Base-by-base conservation (phyloP, 1,140 invertebrate genomes). In the Cryptotermes secundus region DNA sequence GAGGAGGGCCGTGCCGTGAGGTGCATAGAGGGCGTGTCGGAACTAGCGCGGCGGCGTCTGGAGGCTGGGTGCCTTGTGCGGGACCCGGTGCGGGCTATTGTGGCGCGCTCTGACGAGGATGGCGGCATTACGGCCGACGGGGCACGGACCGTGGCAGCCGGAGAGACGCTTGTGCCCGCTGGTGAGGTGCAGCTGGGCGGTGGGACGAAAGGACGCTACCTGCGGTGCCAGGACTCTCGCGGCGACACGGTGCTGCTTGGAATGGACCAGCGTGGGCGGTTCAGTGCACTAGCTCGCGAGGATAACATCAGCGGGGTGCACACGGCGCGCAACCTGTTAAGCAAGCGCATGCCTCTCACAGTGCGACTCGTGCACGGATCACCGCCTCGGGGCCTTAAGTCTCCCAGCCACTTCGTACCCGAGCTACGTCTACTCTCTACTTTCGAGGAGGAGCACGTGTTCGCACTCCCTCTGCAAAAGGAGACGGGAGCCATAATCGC, bases 291-390 rank as follows among this genome's bases (percentile, higher is more conserved):
- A 35, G 97, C 97, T 45, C 94, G 95, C 87, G 96, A 97, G 89
- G 96, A 97, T 87, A 97, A 97, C 89, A 97, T 98, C 85, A 96
- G 96, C 88, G 97, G 97, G 12, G 97, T 98, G 24, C 97, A 97
- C 89, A 96, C 95, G 81, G 95, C 95, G 14, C 94, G 95, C 87
- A 97, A 96, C 87, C 92, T 99, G 82, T 90, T 98, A 53, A 94
- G 94, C 86, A 97, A 98, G 88, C 91, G 97, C 84, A 92, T 98
- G 89, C 97, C 97, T 3, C 91, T 98, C 81, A 98, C 97, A 83
- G 97, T 98, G 1, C 90, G 97, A 88, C 91, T 98, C 86, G 96
- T 98, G 1, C 96, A 97, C 87, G 97, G 97, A 34, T 95, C 93
- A 86, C 94, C 94, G 49, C 96, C 94, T 24, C 92, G 94, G 87